Percentiles rank a stretch among this genome's conserved stretches.
Conservation (phyloP, 2,888 invertebrate species). For the Onthophagus sagittarius region DNA sequence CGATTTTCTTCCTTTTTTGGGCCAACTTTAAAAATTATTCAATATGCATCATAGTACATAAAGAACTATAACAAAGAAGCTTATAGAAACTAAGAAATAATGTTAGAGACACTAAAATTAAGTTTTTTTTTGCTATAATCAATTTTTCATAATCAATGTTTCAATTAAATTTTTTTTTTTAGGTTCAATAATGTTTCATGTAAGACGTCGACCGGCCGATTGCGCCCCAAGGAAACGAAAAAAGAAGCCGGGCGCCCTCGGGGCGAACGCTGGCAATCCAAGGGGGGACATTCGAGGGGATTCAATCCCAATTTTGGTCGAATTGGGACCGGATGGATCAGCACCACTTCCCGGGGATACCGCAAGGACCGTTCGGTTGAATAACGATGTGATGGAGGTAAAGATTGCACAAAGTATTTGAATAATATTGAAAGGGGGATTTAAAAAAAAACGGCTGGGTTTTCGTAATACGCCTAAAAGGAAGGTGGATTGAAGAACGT, state of each 20-base stretch:
- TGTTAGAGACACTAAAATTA: too few species aligned
- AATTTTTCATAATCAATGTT: background rate
- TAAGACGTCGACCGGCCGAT: slow-evolving; percentile 87
- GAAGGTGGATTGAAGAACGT: background rate
- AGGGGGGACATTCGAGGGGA: slow-evolving; percentile 55
- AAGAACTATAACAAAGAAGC: too few species aligned
- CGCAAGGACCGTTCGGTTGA: slow-evolving; percentile 59
- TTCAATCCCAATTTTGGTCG: slow-evolving; percentile 68
- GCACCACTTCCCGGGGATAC: slow-evolving; percentile 59
- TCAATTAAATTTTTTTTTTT: slow-evolving; percentile 31
- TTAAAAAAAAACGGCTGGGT: background rate
- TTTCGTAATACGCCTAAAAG: background rate
- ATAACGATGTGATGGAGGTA: slow-evolving; percentile 65
- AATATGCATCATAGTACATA: too few species aligned
- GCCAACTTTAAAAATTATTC: too few species aligned
- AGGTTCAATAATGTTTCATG: slow-evolving; percentile 98
- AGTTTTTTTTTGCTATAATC: background rate
- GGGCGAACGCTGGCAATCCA: slow-evolving; percentile 52
- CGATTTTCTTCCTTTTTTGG: too few species aligned
- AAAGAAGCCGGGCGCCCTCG: slow-evolving; percentile 59
- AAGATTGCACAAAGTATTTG: background rate
- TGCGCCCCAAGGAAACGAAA: slow-evolving; percentile 87
- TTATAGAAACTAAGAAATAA: too few species aligned
- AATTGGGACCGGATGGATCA: slow-evolving; percentile 76
- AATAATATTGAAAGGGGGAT: background rate